These are phyloP conservation scores for Gymnocypris eckloni DNA, from an alignment of 2,797 vertebrate species.

Conservation along the genomic window DNA sequence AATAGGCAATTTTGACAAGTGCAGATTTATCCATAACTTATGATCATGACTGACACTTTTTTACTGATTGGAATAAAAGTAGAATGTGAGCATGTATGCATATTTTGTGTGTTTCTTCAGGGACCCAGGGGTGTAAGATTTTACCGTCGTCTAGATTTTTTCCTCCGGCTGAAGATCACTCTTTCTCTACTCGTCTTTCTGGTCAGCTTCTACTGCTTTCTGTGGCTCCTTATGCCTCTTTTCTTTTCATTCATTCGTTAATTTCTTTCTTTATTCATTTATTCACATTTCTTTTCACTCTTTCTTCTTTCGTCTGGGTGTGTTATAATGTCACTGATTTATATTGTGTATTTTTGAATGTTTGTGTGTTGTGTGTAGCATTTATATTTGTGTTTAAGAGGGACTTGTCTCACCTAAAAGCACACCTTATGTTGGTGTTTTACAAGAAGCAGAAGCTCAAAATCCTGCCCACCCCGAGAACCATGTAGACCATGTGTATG, in stretches of 20 bases:
- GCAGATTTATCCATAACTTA: neutral
- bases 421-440: neutral
- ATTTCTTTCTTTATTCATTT: too few relatives aligned
- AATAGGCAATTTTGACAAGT: neutral
- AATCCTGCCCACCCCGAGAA: neutral
- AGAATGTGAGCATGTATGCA: neutral
- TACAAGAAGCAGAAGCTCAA: neutral
- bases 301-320: neutral
- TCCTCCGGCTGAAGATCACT: slow-evolving; percentile 84
- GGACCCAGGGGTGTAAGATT: slow-evolving; percentile 84
- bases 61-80: neutral
- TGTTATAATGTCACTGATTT: slow-evolving; percentile 7
- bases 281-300: slow-evolving; percentile 24
- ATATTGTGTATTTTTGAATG: neutral
- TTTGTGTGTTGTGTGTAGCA: slow-evolving; percentile 12
- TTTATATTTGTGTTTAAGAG: slow-evolving; percentile 1
- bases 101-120: slow-evolving; percentile 86
- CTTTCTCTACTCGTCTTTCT: slow-evolving; percentile 86
- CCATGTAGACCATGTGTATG: neutral
- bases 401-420: neutral
- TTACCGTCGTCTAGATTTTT: slow-evolving; percentile 81
- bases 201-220: slow-evolving; percentile 78
- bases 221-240: neutral
- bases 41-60: neutral
- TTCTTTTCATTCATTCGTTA: neutral